These are phyloP conservation scores for Enteromius mattozi DNA, from an alignment of 2,797 vertebrate species.

Conservation along the genomic window DNA sequence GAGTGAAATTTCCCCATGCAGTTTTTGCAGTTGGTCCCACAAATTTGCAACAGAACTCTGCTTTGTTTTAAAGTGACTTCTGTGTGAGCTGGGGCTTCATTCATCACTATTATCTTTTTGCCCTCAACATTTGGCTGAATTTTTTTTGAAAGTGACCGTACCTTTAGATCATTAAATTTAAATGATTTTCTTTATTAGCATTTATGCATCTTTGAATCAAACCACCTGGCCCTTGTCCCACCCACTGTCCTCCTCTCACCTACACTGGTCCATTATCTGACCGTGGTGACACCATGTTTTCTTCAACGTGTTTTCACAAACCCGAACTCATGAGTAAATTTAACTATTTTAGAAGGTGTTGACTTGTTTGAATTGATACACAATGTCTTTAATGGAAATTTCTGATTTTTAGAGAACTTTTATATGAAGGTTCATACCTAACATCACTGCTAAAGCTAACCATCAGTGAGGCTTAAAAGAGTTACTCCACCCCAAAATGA, in stretches of 20 bases:
- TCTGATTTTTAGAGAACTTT: background rate
- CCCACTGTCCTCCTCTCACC: slow-evolving; percentile 1
- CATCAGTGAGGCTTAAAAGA: background rate
- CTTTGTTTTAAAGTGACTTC: background rate
- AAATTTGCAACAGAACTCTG: background rate
- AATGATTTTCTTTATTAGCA: background rate
- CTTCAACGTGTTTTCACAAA: slow-evolving; percentile 19
- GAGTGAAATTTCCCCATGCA: background rate
- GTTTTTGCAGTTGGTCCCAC: background rate
- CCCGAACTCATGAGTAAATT: too few relatives aligned
- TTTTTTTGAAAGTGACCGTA: background rate
- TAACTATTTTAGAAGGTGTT: background rate
- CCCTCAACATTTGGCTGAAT: background rate
- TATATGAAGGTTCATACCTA: background rate
- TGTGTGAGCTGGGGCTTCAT: background rate
- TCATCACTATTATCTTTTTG: background rate
- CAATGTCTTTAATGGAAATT: background rate
- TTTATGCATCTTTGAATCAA: background rate
- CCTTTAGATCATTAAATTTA: background rate
- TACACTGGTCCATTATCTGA: background rate
- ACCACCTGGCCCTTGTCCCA: background rate
- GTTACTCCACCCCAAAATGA: too few relatives aligned
- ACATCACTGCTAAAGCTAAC: background rate
- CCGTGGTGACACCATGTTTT: background rate
- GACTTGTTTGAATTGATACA: background rate